Base-by-base conservation (phyloP, 2,797 vertebrate genomes). In the Falco biarmicus region DNA sequence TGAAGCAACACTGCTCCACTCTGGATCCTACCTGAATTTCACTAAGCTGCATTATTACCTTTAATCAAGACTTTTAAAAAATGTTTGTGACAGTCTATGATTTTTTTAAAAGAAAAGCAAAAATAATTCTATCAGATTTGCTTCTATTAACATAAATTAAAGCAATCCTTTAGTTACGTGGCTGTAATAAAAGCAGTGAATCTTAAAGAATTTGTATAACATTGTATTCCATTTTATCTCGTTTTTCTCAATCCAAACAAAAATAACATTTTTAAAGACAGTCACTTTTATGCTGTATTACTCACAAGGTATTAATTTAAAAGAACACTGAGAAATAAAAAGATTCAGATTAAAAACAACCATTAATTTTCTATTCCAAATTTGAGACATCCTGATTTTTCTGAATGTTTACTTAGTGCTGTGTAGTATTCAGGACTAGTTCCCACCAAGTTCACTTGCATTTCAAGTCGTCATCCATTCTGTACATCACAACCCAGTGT, bases 201-300 rank as follows among this genome's bases (percentile, higher is more conserved):
- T 80, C 59, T 70, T 37, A 12, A 41, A 70, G 66, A 79, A 39
- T 50, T 77, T 66, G 39, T 31, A 37, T 47, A 93, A 81, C 22
- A 26, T 16, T 4, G 0, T 32, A 39, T 32, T 34, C n/a, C 57
- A 78, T 66, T 91, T 89, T 71, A 70, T 63, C 48, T 77, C 13
- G 26, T 86, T 95, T 93, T 92, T 87, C 64, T 91, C 81, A 85
- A 95, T 50, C 25, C 16, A 63, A 89, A 84, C n/a, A 88, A 61
- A 34, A 82, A 63, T 31, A 68, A 75, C 31, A 60, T 74, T 84
- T 80, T 74, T 59, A 37, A 88, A 87, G 56, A 74, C 32, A 75
- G 63, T 48, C 29, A 80, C 60, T 92, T 95, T 89, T 70, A 80
- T 16, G 43, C 77, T 57, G 48, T 32, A 45, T 89, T 87, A 70